A percentile compares a stretch with the other conserved stretches of the same genome.
Evolutionary conservation across 1,140 invertebrate genomes (phyloP).

Genomic region (Ostrea denselamellosa): DNA sequence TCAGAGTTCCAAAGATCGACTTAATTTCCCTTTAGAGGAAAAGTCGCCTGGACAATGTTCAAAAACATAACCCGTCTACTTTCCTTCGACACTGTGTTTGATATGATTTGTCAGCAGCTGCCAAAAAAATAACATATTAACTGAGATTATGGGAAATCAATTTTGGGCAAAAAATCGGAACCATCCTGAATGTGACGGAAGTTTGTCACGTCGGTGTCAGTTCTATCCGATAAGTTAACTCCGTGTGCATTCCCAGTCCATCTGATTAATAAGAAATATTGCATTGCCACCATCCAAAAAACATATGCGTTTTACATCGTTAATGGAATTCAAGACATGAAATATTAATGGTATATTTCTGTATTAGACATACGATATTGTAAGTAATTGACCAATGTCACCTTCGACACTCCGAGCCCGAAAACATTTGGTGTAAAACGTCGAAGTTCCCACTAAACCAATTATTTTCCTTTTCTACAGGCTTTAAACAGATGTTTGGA

Average conservation of each 20-base stretch:
- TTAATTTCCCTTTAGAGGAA: too few relatives aligned
- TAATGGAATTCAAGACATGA: constrained; percentile 12
- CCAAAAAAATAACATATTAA: too few relatives aligned
- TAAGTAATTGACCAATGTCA: background rate
- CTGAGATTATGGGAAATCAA: too few relatives aligned
- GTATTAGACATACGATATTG: background rate
- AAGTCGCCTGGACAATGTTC: too few relatives aligned
- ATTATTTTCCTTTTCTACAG: constrained; percentile 37
- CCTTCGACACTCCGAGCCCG: too few relatives aligned
- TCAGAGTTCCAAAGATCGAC: too few relatives aligned
- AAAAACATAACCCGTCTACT: too few relatives aligned
- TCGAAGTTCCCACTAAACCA: background rate
- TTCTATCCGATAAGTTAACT: background rate
- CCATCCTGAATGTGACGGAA: too few relatives aligned
- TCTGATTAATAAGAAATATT: background rate
- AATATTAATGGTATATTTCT: background rate
- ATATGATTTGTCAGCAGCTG: too few relatives aligned
- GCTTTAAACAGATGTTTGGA: constrained; percentile 53
- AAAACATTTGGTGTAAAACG: background rate
- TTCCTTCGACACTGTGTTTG: too few relatives aligned
- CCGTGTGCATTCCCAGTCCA: background rate
- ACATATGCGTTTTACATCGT: background rate
- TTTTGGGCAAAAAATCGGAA: too few relatives aligned
- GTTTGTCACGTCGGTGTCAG: background rate
- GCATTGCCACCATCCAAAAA: background rate